These are phyloP conservation scores for Drosophila merina DNA, from an alignment of 2,888 invertebrate genomes.

Conservation along the genomic window DNA sequence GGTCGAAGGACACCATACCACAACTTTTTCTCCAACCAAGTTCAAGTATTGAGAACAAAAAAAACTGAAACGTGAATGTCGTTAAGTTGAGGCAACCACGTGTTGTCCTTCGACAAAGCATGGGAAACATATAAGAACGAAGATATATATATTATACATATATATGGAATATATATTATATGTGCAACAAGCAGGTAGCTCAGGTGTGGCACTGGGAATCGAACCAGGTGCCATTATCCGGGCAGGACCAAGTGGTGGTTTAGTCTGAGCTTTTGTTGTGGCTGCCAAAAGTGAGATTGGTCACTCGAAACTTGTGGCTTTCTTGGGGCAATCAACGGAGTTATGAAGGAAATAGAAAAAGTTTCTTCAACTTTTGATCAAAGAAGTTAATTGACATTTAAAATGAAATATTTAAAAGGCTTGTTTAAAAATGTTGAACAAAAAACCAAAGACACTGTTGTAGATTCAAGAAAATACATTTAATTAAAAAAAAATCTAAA, in stretches of 20 bases:
- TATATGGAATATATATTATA: slow-evolving; percentile 12
- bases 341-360: not conserved
- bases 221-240: slow-evolving; percentile 21
- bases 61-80: slow-evolving; percentile 41
- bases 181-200: slow-evolving; percentile 59
- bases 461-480: not conserved
- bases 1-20: slow-evolving; percentile 42
- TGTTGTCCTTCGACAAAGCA: slow-evolving; percentile 60
- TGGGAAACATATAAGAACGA: not conserved
- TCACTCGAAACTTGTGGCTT: slow-evolving; percentile 3
- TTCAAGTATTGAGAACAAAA: slow-evolving; percentile 24
- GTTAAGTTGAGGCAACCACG: slow-evolving; percentile 51
- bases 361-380: not conserved
- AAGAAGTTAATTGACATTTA: not conserved
- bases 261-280: slow-evolving; percentile 30
- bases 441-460: not conserved
- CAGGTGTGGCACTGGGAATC: slow-evolving; percentile 48
- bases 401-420: not conserved
- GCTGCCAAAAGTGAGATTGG: slow-evolving; percentile 8
- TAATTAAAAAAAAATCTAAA: too few relatives aligned
- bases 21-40: slow-evolving; percentile 17
- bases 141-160: not conserved
- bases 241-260: not conserved
- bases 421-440: not conserved
- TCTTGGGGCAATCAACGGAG: slow-evolving; percentile 23